Base-by-base conservation (phyloP, 2,113 vertebrate genomes). In the Colius striatus region DNA sequence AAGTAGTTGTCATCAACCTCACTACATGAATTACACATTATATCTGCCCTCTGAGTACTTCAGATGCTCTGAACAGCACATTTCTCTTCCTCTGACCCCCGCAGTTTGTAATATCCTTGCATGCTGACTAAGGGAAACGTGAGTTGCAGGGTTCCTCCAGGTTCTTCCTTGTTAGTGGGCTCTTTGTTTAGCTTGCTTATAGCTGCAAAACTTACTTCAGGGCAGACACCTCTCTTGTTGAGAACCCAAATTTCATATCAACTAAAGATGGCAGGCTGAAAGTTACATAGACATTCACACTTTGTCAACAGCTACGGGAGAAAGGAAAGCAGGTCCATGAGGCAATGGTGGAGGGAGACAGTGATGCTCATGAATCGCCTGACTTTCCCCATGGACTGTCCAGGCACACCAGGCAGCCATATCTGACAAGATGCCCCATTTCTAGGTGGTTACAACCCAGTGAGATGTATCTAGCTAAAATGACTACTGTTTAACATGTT, bases 271-370 rank as follows among this genome's bases (percentile, higher is more conserved):
- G 22, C 54, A 73, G 27, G 30, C 41, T 66, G 62, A 53, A 41
- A 61, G 34, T 65, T 41, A 23, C 0, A 0, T 2, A 45, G 55
- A 36, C 61, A 18, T 48, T 51, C 12, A 2, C 14, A 2, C 71
- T 87, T 79, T 41, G 27, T 53, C 78, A 10, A 4, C 47, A 58
- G 71, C 34, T 25, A 4, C 8, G 48, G 58, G 18, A 53, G 41
- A 73, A 76, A 23, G 55, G 48, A 66, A 71, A 60, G 53, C 29
- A 62, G 76, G n/a, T 71, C 51, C 1, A 2, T 38, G 58, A 43
- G 48, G 20, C 20, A 27, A n/a, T 5, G n/a, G 30, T 25, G 51
- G 43, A 43, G 38, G 16, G 60, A 22, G 11, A 3, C 2, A 72
- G 11, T 14, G 0, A 1, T 41, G 16, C 48, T 17, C 8, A 5